phyloP scores from a whole-genome alignment of 2,797 vertebrate genomes.

The Xenopus petersii region DNA sequence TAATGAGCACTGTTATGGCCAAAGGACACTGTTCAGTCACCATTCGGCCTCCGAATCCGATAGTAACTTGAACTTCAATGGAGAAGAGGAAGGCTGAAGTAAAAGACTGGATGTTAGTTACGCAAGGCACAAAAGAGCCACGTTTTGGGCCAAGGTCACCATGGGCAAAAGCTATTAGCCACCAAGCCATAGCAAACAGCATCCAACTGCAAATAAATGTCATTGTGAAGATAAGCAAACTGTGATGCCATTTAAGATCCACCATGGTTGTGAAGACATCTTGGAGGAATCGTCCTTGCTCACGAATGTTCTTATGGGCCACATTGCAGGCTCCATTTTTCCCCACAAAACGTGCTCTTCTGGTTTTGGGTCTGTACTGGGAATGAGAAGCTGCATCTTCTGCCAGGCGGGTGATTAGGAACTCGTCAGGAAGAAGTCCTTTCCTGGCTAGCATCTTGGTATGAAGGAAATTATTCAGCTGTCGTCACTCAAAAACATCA shows the following conservation, averaged over 20 bases:
- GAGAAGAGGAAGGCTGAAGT: conserved; percentile 50
- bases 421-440: conserved; percentile 73
- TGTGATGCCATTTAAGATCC: conserved; percentile 81
- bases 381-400: conserved; percentile 68
- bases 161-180: conserved; percentile 80
- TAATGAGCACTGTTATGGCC: conserved; percentile 46
- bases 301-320: conserved; percentile 80
- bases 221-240: conserved; percentile 78
- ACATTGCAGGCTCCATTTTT: conserved; percentile 79
- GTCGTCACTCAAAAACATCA: not conserved
- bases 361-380: conserved; percentile 58
- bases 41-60: conserved; percentile 51
- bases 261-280: conserved; percentile 85
- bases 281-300: conserved; percentile 80
- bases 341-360: conserved; percentile 74
- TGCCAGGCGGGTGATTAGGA: conserved; percentile 72
- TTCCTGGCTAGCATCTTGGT: conserved; percentile 74
- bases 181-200: conserved; percentile 81
- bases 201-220: conserved; percentile 83
- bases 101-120: conserved; percentile 47
- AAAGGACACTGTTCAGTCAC: conserved; percentile 51
- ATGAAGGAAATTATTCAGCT: not conserved
- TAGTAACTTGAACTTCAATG: conserved; percentile 52
- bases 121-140: conserved; percentile 27
- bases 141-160: conserved; percentile 71